These are phyloP conservation scores for Erebia ligea DNA, from an alignment of 2,888 invertebrate species.

Conservation along the genomic window DNA sequence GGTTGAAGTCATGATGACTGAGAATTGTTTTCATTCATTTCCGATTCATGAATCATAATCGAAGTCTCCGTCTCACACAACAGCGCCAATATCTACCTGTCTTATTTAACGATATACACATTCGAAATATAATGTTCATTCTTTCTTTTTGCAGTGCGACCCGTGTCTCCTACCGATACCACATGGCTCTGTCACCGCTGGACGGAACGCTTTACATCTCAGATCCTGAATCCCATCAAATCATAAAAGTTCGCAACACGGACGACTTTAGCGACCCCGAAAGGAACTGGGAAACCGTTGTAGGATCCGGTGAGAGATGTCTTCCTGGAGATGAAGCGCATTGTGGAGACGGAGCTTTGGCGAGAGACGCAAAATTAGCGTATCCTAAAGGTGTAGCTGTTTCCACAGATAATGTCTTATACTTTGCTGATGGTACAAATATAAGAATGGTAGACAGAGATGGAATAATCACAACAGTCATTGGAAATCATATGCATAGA, in stretches of 20 bases:
- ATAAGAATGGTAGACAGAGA: conserved; percentile 96
- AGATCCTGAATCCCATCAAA: conserved; percentile 97
- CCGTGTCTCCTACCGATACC: conserved; percentile 97
- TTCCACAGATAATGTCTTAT: conserved; percentile 94
- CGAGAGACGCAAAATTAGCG: conserved; percentile 95
- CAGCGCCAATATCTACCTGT: too few relatives aligned
- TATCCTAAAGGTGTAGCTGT: conserved; percentile 99
- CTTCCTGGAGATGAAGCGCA: conserved; percentile 96
- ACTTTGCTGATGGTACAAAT: conserved; percentile 98
- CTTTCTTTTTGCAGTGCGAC: conserved; percentile 87
- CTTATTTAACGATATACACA: too few relatives aligned
- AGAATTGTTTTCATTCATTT: too few relatives aligned
- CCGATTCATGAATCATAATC: too few relatives aligned
- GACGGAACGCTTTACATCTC: conserved; percentile 97
- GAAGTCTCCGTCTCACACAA: too few relatives aligned
- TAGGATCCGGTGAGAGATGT: conserved; percentile 97
- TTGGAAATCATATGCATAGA: conserved; percentile 96
- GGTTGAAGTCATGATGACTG: too few relatives aligned
- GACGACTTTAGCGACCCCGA: conserved; percentile 93
- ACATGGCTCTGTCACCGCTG: conserved; percentile 97
- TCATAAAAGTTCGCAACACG: conserved; percentile 92
- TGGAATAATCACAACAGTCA: conserved; percentile 95
- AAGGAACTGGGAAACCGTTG: conserved; percentile 96
- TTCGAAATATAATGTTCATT: neutral
- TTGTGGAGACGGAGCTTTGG: conserved; percentile 97